Conservation (phyloP, 2,888 invertebrate genomes). For the Helobdella robusta region DNA sequence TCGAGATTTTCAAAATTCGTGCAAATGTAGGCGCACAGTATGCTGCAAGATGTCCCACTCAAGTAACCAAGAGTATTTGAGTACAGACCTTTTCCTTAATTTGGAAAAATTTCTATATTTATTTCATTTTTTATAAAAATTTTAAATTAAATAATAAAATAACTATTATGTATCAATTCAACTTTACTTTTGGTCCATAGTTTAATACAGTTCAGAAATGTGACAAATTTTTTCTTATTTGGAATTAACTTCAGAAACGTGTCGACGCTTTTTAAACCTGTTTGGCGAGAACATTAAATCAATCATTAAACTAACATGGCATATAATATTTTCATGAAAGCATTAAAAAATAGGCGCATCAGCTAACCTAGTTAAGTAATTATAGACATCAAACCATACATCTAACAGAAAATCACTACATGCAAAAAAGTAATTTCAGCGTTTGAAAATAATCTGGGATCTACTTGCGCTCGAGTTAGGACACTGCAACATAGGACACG, state of each 20-base stretch:
- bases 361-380: too few species aligned
- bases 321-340: too few species aligned
- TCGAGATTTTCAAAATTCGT: background rate
- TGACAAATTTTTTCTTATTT: background rate
- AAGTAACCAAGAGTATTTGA: conserved; percentile 7
- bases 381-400: too few species aligned
- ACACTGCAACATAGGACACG: too few species aligned
- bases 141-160: background rate
- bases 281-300: too few species aligned
- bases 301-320: too few species aligned
- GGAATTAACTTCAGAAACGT: background rate
- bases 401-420: too few species aligned
- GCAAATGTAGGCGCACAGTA: background rate
- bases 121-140: background rate
- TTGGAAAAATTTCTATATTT: background rate
- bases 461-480: too few species aligned
- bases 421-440: too few species aligned
- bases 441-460: too few species aligned
- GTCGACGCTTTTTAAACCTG: background rate
- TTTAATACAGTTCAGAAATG: background rate
- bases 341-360: too few species aligned
- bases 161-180: background rate
- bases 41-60: background rate
- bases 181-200: background rate
- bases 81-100: background rate